These are phyloP conservation scores for Pollimyrus isidori DNA, from an alignment of 2,113 vertebrate genomes.

Conservation along the genomic window DNA sequence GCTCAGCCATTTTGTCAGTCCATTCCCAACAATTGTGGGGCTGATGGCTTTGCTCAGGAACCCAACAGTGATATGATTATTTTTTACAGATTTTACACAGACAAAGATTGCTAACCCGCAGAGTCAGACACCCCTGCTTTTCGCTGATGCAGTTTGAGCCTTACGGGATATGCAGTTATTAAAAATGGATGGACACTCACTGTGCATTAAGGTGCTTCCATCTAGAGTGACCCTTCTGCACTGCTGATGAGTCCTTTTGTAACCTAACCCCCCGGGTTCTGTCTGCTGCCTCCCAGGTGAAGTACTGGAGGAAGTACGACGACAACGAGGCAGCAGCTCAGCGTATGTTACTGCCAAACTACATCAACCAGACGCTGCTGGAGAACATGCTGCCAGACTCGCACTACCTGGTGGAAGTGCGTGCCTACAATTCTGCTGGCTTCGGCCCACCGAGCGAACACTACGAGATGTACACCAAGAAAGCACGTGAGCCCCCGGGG, in stretches of 20 bases:
- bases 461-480: slow-evolving; percentile 77
- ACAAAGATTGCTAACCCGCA: background rate
- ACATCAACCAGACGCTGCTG: slow-evolving; percentile 73
- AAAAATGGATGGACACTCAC: background rate
- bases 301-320: slow-evolving; percentile 83
- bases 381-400: slow-evolving; percentile 89
- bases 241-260: background rate
- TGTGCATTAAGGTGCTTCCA: background rate
- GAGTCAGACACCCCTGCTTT: background rate
- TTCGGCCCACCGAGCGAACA: slow-evolving; percentile 78
- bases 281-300: slow-evolving; percentile 60
- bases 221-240: background rate
- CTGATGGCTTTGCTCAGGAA: background rate
- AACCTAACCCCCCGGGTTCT: too few relatives aligned
- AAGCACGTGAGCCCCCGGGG: slow-evolving; percentile 75
- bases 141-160: background rate
- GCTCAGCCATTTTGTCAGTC: background rate
- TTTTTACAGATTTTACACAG: background rate
- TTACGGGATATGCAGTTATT: background rate
- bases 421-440: slow-evolving; percentile 86
- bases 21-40: background rate
- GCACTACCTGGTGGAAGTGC: slow-evolving; percentile 86
- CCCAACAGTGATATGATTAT: background rate
- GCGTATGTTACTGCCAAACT: slow-evolving; percentile 71
- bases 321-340: slow-evolving; percentile 88